These are phyloP conservation scores for Linurgus olivaceus DNA, from an alignment of 2,797 vertebrate genomes.

Conservation along the genomic window DNA sequence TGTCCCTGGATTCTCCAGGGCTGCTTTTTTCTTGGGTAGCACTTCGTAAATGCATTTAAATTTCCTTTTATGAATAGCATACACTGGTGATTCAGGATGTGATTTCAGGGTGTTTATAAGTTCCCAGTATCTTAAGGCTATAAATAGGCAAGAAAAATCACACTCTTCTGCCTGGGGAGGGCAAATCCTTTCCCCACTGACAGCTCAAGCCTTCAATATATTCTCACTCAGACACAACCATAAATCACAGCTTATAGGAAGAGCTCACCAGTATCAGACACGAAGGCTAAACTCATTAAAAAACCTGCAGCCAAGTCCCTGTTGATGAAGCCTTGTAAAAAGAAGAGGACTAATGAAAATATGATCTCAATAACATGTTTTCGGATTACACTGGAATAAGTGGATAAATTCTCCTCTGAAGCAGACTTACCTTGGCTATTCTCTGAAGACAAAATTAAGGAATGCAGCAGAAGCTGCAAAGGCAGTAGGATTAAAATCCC, in stretches of 20 bases:
- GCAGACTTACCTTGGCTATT: neutral
- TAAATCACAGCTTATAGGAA: neutral
- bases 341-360: neutral
- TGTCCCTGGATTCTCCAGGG: neutral
- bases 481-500: neutral
- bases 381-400: neutral
- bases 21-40: neutral
- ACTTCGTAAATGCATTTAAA: neutral
- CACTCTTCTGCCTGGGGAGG: neutral
- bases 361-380: fast-evolving
- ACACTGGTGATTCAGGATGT: neutral
- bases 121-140: neutral
- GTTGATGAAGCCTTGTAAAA: neutral
- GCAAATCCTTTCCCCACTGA: neutral
- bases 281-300: neutral
- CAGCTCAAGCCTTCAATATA: neutral
- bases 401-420: neutral
- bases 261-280: neutral
- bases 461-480: neutral
- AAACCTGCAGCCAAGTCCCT: neutral
- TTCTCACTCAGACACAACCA: neutral
- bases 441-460: neutral
- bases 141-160: neutral
- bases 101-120: neutral
- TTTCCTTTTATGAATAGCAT: neutral